Conservation (phyloP, 2,113 vertebrate species). For the Rana temporaria region DNA sequence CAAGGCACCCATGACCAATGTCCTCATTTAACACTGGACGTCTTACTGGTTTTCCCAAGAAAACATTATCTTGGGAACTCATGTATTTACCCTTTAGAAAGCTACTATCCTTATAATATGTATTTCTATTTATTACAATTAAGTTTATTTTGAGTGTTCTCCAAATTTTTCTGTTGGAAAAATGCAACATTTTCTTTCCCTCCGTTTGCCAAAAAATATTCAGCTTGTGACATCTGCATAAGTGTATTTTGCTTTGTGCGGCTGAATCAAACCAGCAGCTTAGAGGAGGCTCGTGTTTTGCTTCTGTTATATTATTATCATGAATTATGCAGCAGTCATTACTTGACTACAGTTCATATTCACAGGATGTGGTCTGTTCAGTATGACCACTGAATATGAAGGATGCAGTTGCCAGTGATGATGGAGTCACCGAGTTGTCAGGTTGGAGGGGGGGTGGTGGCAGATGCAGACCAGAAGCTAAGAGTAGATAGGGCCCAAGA, state of each 20-base stretch:
- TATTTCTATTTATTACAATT: constrained; percentile 18
- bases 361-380: too few relatives aligned
- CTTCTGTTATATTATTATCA: background rate
- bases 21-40: background rate
- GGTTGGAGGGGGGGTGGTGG: too few relatives aligned
- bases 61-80: background rate
- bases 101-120: background rate
- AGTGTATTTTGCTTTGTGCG: background rate
- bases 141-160: background rate
- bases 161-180: constrained; percentile 6
- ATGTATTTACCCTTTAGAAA: background rate
- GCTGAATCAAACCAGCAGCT: background rate
- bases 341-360: too few relatives aligned
- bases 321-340: constrained; percentile 1
- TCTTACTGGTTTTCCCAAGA: background rate
- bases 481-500: too few relatives aligned
- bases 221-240: background rate
- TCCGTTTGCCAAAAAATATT: constrained; percentile 6
- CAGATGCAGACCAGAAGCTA: too few relatives aligned
- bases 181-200: constrained; percentile 2
- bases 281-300: background rate
- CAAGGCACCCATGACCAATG: too few relatives aligned
- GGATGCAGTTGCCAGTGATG: too few relatives aligned
- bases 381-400: too few relatives aligned
- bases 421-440: too few relatives aligned